phyloP scores from a whole-genome alignment of 2,113 vertebrate genomes.

The Danio rerio region DNA sequence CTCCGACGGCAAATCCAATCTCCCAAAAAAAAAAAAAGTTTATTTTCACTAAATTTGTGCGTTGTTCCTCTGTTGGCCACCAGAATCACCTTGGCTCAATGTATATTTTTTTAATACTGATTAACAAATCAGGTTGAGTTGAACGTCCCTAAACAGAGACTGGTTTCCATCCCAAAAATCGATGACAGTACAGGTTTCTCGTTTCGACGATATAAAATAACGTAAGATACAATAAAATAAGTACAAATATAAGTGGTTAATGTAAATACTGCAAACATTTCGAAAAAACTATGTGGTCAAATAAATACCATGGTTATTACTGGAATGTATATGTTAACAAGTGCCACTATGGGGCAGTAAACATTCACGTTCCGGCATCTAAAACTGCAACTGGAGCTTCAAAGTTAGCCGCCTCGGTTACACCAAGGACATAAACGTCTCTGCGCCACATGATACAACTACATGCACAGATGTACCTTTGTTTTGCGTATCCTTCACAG shows the following conservation, averaged over 20 bases:
- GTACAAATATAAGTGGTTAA: constrained; percentile 52
- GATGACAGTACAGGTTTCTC: constrained; percentile 20
- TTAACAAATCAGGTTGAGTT: constrained; percentile 26
- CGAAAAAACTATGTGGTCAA: constrained; percentile 53
- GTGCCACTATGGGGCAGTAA: constrained; percentile 76
- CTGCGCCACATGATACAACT: constrained; percentile 48
- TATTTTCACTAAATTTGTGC: constrained; percentile 22
- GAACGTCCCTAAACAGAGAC: constrained; percentile 32
- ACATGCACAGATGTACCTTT: constrained; percentile 61
- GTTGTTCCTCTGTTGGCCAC: background rate
- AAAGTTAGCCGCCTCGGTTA: constrained; percentile 26
- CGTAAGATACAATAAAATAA: constrained; percentile 23
- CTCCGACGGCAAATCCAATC: constrained; percentile 60
- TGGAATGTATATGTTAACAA: constrained; percentile 74
- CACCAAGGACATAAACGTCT: constrained; percentile 33
- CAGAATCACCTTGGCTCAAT: constrained; percentile 1
- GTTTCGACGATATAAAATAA: constrained; percentile 45
- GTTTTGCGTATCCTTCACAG: constrained; percentile 50
- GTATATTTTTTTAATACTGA: constrained; percentile 42
- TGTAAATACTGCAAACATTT: constrained; percentile 47
- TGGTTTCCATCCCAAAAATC: constrained; percentile 22
- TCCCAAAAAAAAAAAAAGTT: background rate
- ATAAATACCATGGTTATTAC: constrained; percentile 55
- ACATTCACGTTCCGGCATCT: constrained; percentile 71
- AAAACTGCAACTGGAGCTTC: constrained; percentile 63